These are phyloP conservation scores for Pardalotus punctatus DNA, from an alignment of 2,113 vertebrate species.

Conservation along the genomic window DNA sequence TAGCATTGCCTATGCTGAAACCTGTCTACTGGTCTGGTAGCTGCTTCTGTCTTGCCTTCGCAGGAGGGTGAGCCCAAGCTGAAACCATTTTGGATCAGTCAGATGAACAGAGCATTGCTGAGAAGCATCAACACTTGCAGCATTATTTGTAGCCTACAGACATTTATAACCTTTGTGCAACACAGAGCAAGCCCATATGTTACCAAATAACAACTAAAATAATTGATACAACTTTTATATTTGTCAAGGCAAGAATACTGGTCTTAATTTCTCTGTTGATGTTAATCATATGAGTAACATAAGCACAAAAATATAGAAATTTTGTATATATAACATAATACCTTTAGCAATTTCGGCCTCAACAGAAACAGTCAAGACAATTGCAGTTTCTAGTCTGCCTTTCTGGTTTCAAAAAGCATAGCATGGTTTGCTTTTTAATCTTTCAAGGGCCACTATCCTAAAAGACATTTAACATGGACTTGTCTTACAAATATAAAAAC, in stretches of 20 bases:
- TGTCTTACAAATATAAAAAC: slow-evolving; percentile 55
- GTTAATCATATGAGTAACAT: not conserved
- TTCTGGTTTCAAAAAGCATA: not conserved
- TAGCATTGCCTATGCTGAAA: not conserved
- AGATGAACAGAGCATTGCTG: fast-evolving
- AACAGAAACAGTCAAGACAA: not conserved
- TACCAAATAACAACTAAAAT: not conserved
- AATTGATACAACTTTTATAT: not conserved
- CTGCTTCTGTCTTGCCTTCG: not conserved
- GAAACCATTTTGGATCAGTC: not conserved
- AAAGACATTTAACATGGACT: slow-evolving; percentile 23
- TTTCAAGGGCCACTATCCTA: not conserved
- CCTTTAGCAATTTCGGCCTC: not conserved
- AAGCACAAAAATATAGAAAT: not conserved
- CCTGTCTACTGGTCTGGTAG: not conserved
- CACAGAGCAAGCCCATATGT: not conserved
- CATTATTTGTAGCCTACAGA: not conserved
- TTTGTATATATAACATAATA: not conserved
- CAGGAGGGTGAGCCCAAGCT: not conserved
- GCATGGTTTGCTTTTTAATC: not conserved
- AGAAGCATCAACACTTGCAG: not conserved
- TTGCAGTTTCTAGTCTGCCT: not conserved
- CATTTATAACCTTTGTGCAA: not conserved
- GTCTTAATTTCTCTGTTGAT: not conserved
- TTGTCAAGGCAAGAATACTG: not conserved